These are phyloP conservation scores for Mastomys natalensis DNA, from an alignment of 2,113 vertebrate genomes.

Conservation along the genomic window DNA sequence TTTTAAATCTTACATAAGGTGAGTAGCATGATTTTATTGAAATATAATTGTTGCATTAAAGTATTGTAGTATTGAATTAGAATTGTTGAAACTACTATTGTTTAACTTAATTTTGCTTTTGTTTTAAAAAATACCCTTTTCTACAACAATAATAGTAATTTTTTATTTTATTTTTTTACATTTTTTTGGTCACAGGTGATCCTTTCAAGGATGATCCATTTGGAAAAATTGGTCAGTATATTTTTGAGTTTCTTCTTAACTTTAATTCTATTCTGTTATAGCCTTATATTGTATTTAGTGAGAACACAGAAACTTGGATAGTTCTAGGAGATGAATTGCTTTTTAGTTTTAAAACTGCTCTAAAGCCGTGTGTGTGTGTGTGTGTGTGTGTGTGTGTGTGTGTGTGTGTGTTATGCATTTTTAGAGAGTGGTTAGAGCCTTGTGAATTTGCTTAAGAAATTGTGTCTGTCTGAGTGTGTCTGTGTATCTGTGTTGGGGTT, in stretches of 20 bases:
- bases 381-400: background rate
- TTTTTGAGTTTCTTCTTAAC: slow-evolving; percentile 46
- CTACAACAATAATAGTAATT: slow-evolving; percentile 38
- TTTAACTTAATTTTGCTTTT: slow-evolving; percentile 36
- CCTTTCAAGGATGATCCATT: slow-evolving; percentile 98
- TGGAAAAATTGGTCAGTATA: slow-evolving; percentile 93
- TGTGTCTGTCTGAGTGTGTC: background rate
- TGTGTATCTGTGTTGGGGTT: background rate
- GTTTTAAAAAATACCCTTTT: slow-evolving; percentile 55
- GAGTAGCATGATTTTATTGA: slow-evolving; percentile 24
- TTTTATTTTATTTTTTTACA: background rate
- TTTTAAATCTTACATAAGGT: slow-evolving; percentile 52
- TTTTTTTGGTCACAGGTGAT: slow-evolving; percentile 89
- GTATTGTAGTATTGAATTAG: background rate
- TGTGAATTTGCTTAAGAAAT: slow-evolving; percentile 50
- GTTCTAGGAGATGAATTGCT: slow-evolving; percentile 22
- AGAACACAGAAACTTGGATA: slow-evolving; percentile 17
- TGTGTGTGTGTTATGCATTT: no score
- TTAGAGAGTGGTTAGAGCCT: slow-evolving; percentile 33
- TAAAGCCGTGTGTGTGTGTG: background rate
- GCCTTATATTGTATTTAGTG: slow-evolving; percentile 30
- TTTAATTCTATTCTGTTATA: slow-evolving; percentile 42
- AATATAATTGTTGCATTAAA: background rate
- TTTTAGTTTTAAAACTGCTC: slow-evolving; percentile 56
- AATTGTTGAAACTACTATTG: background rate